Conservation (phyloP, 1,140 invertebrate species). For the Cheumatopsyche charites region DNA sequence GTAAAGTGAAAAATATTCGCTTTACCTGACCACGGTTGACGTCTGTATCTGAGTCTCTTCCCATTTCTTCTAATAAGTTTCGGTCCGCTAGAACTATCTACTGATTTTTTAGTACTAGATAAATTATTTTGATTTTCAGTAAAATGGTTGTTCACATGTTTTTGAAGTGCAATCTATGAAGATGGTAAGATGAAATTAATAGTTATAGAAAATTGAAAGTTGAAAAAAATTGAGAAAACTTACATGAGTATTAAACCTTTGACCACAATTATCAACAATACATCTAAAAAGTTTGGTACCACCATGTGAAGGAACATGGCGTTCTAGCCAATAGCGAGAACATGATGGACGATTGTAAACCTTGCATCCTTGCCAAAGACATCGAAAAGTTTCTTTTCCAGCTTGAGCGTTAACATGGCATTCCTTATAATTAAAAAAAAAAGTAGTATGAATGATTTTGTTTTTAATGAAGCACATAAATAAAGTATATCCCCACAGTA, state of each 20-base stretch:
- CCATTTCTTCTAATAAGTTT: slow-evolving; percentile 85
- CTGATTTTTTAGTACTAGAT: slow-evolving; percentile 66
- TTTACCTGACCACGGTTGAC: slow-evolving; percentile 82
- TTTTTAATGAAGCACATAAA: too few species aligned
- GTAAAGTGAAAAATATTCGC: not conserved
- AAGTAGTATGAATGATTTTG: too few species aligned
- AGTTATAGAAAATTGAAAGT: not conserved
- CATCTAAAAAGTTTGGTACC: slow-evolving; percentile 95
- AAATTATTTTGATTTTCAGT: slow-evolving; percentile 64
- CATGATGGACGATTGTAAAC: slow-evolving; percentile 91
- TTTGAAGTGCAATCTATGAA: slow-evolving; percentile 81
- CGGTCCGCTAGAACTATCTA: slow-evolving; percentile 62
- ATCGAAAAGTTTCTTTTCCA: slow-evolving; percentile 81
- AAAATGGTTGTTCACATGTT: slow-evolving; percentile 95
- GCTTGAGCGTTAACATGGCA: slow-evolving; percentile 86
- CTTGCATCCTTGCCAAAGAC: slow-evolving; percentile 92
- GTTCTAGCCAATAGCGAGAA: slow-evolving; percentile 89
- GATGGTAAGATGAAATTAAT: slow-evolving; percentile 14
- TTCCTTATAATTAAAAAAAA: slow-evolving; percentile 61
- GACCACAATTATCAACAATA: slow-evolving; percentile 91
- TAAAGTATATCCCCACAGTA: too few species aligned
- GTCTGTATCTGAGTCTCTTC: slow-evolving; percentile 80
- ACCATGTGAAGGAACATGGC: slow-evolving; percentile 89
- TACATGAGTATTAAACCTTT: slow-evolving; percentile 91
- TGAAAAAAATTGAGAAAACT: too few species aligned